Percentiles rank a stretch among this genome's conserved stretches.
These are phyloP conservation scores for Conchocele bisecta DNA, from an alignment of 2,888 invertebrate genomes.

Conservation along the genomic window DNA sequence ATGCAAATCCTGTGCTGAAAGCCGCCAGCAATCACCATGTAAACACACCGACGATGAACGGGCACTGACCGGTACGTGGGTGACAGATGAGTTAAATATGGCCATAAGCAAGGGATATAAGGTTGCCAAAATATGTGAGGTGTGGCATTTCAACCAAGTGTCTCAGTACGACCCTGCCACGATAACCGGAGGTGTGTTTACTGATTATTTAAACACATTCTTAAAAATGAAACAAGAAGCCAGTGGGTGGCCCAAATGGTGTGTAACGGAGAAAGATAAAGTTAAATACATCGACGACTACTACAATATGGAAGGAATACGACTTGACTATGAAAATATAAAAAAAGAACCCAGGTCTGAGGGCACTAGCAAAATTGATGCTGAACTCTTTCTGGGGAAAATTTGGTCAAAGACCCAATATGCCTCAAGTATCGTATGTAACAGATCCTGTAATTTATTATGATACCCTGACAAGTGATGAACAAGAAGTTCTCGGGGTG, in stretches of 20 bases:
- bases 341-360: constrained; percentile 30
- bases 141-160: constrained; percentile 75
- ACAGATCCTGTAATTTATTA: constrained; percentile 11
- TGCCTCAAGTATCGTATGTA: constrained; percentile 1
- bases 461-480: constrained; percentile 26
- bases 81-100: constrained; percentile 74
- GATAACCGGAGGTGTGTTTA: constrained; percentile 64
- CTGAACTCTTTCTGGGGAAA: constrained; percentile 28
- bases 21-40: too few relatives aligned
- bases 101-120: constrained; percentile 75
- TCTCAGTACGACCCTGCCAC: constrained; percentile 17
- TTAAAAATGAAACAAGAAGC: constrained; percentile 64
- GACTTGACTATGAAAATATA: constrained; percentile 26
- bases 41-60: constrained; percentile 69
- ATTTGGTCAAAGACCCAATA: constrained; percentile 32
- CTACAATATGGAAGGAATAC: constrained; percentile 38
- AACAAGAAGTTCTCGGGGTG: constrained; percentile 18
- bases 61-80: constrained; percentile 74
- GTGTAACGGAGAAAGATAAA: constrained; percentile 48
- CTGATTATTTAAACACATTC: constrained; percentile 69
- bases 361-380: constrained; percentile 35
- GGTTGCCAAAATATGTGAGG: constrained; percentile 71
- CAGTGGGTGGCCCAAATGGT: constrained; percentile 60
- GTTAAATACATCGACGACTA: constrained; percentile 52
- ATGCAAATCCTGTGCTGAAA: too few relatives aligned